phyloP scores from a whole-genome alignment of 1,140 invertebrate genomes.

The Euura lappo region DNA sequence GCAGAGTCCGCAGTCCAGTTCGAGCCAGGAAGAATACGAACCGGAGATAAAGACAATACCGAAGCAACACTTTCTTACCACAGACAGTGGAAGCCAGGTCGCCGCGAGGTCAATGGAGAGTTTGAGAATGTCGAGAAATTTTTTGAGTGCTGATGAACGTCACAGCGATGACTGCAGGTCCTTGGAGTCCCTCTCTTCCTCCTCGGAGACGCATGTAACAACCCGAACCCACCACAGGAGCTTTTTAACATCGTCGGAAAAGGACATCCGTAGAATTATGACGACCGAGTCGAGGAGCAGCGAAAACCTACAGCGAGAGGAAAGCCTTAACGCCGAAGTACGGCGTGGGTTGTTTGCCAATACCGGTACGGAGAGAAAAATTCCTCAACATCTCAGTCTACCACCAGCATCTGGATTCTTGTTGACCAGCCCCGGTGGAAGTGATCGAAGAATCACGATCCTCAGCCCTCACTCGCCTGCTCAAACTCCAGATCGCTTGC shows the following conservation, averaged over 20 bases:
- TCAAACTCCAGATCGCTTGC: constrained; percentile 65
- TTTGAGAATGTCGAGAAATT: constrained; percentile 56
- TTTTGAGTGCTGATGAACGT: constrained; percentile 50
- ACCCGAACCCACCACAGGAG: constrained; percentile 55
- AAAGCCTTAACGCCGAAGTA: constrained; percentile 68
- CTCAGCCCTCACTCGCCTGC: constrained; percentile 76
- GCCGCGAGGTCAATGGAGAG: constrained; percentile 75
- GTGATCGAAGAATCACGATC: constrained; percentile 71
- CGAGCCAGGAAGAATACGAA: constrained; percentile 74
- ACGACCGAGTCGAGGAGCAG: constrained; percentile 63
- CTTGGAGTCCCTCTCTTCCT: constrained; percentile 48
- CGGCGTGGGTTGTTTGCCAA: constrained; percentile 69
- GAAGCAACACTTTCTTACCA: constrained; percentile 64
- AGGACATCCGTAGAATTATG: constrained; percentile 66
- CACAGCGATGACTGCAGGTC: constrained; percentile 54
- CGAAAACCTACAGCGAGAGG: constrained; percentile 64
- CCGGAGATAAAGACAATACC: constrained; percentile 55
- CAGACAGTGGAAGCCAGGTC: constrained; percentile 61
- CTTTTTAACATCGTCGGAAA: constrained; percentile 69
- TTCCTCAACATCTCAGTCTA: constrained; percentile 72
- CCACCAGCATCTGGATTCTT: constrained; percentile 64
- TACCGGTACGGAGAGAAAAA: constrained; percentile 63
- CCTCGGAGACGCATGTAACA: constrained; percentile 60
- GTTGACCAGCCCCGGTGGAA: constrained; percentile 59
- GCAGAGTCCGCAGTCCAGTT: constrained; percentile 72